phyloP scores from a whole-genome alignment of 2,797 vertebrate genomes.

The Poecilia picta region DNA sequence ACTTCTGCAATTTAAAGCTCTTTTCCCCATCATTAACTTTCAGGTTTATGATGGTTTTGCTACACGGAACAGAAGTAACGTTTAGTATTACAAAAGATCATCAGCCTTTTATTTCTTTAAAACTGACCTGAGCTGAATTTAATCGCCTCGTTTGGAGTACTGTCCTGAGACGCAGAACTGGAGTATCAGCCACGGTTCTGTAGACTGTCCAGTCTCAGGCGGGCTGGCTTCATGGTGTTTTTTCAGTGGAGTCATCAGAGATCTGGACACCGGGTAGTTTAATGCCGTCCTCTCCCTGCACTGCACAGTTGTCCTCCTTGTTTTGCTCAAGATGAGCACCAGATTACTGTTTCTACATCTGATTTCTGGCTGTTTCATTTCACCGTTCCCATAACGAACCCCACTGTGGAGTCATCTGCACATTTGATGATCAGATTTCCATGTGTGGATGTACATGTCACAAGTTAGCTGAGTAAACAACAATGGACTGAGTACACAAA shows the following conservation, averaged over 20 bases:
- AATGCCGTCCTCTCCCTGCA: background rate
- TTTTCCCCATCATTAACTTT: background rate
- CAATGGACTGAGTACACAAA: background rate
- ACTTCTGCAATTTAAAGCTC: background rate
- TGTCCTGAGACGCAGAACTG: background rate
- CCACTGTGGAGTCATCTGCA: background rate
- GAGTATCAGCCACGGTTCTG: background rate
- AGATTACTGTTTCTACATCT: background rate
- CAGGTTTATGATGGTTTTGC: background rate
- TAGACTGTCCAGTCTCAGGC: background rate
- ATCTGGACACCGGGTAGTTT: background rate
- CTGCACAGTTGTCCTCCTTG: background rate
- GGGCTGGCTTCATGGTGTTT: background rate
- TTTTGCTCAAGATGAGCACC: background rate
- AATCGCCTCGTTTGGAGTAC: background rate
- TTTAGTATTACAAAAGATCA: background rate
- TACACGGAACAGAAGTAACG: background rate
- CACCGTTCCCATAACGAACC: background rate
- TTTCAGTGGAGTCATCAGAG: background rate
- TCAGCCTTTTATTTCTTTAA: background rate
- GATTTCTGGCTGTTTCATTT: background rate
- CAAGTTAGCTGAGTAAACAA: background rate
- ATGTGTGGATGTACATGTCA: background rate
- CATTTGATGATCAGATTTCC: background rate
- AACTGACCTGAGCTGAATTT: background rate